These are phyloP conservation scores for Mantis religiosa DNA, from an alignment of 2,888 invertebrate species.

Conservation along the genomic window DNA sequence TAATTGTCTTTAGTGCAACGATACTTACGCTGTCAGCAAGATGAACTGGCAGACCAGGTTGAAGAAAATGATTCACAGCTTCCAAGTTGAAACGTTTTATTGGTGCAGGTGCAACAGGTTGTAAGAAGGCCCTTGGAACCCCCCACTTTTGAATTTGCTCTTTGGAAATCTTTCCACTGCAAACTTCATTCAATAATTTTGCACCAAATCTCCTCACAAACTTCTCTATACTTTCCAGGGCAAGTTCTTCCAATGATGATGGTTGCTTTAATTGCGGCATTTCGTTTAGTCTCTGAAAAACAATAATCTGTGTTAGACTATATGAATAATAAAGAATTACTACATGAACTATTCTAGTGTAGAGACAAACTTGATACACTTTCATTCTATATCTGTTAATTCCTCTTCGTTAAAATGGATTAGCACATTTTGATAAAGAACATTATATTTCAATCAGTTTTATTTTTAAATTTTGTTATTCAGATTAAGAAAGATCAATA, in stretches of 20 bases:
- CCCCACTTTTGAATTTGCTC: neutral
- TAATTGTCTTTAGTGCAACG: neutral
- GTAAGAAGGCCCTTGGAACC: neutral
- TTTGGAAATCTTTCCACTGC: neutral
- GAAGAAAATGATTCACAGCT: neutral
- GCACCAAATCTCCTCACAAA: neutral
- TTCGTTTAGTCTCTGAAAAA: too few species aligned
- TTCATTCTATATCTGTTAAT: too few species aligned
- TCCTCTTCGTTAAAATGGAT: too few species aligned
- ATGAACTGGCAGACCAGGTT: neutral
- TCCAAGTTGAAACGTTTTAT: neutral
- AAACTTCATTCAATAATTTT: neutral
- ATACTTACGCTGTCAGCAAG: neutral
- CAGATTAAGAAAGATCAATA: too few species aligned
- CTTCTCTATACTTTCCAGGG: neutral
- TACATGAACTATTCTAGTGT: too few species aligned
- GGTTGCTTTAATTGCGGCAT: constrained; percentile 7
- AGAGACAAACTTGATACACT: too few species aligned
- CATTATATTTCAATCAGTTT: too few species aligned
- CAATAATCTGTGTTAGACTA: too few species aligned
- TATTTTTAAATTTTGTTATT: too few species aligned
- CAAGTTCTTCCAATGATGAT: neutral
- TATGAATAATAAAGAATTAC: too few species aligned
- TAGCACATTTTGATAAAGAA: too few species aligned
- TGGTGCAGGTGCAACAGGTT: neutral